Conservation (phyloP, 2,113 vertebrate species). For the Epinephelus lanceolatus region DNA sequence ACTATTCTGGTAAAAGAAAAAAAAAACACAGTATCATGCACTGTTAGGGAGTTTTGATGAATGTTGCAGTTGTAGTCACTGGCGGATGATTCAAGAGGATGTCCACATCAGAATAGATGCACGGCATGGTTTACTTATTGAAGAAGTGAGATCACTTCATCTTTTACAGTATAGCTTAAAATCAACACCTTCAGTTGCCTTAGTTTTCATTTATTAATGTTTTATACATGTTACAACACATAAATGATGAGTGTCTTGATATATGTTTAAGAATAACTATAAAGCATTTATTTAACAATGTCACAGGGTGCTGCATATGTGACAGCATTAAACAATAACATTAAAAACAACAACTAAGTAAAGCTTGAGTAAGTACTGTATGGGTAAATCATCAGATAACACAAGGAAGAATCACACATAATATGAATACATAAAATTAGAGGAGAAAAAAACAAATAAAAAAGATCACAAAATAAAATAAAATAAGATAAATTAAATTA, state of each 20-base stretch:
- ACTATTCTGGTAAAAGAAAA: background rate
- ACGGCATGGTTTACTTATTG: background rate
- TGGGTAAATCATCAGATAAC: background rate
- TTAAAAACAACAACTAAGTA: too few species aligned
- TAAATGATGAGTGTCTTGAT: too few species aligned
- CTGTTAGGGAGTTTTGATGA: background rate
- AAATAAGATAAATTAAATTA: too few species aligned
- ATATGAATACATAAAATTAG: too few species aligned
- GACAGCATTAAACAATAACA: too few species aligned
- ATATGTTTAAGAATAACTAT: too few species aligned
- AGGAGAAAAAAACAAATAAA: background rate
- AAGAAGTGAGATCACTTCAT: background rate
- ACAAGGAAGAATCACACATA: background rate
- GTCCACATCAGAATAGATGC: background rate
- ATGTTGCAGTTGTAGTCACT: background rate
- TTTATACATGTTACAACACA: too few species aligned
- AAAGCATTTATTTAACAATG: too few species aligned
- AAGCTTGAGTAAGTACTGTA: background rate
- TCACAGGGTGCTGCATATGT: too few species aligned
- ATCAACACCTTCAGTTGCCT: background rate
- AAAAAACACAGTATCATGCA: background rate
- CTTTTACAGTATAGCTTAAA: background rate
- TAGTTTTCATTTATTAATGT: too few species aligned
- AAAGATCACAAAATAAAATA: too few species aligned
- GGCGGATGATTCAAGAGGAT: constrained; percentile 1